phyloP scores from a whole-genome alignment of 2,113 vertebrate genomes.

The Zeus faber region DNA sequence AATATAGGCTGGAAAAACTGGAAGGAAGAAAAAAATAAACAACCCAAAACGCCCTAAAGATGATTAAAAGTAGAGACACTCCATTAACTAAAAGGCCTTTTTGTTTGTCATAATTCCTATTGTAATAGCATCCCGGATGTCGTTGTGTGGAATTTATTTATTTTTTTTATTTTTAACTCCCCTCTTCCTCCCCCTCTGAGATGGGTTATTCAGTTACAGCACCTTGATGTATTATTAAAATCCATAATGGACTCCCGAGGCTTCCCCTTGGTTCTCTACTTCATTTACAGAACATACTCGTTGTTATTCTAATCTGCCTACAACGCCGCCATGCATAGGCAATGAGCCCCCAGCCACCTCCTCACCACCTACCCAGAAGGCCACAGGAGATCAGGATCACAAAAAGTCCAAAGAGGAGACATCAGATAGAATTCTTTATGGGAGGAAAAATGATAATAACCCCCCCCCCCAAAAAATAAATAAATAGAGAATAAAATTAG shows the following conservation, averaged over 20 bases:
- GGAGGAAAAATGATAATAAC: too few species aligned
- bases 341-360: constrained; percentile 85
- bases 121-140: constrained; percentile 99
- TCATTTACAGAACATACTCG: constrained; percentile 99
- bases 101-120: constrained; percentile 99
- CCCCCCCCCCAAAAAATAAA: too few species aligned
- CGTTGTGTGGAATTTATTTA: constrained; percentile 65
- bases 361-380: constrained; percentile 50
- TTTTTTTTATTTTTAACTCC: too few species aligned
- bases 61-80: constrained; percentile 93
- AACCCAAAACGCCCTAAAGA: constrained; percentile 85
- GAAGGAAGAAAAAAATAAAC: constrained; percentile 81
- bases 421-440: constrained; percentile 41
- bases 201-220: constrained; percentile 99
- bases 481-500: not conserved
- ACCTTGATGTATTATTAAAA: constrained; percentile 99
- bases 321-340: constrained; percentile 96
- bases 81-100: constrained; percentile 99
- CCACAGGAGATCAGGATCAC: not conserved
- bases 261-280: constrained; percentile 92
- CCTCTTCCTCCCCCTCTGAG: constrained; percentile 82
- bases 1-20: too few species aligned
- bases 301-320: constrained; percentile 99
- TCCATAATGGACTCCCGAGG: constrained; percentile 99
- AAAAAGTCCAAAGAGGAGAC: constrained; percentile 59